Conservation (phyloP, 2,888 invertebrate genomes). For the Melangyna quadrimaculata region DNA sequence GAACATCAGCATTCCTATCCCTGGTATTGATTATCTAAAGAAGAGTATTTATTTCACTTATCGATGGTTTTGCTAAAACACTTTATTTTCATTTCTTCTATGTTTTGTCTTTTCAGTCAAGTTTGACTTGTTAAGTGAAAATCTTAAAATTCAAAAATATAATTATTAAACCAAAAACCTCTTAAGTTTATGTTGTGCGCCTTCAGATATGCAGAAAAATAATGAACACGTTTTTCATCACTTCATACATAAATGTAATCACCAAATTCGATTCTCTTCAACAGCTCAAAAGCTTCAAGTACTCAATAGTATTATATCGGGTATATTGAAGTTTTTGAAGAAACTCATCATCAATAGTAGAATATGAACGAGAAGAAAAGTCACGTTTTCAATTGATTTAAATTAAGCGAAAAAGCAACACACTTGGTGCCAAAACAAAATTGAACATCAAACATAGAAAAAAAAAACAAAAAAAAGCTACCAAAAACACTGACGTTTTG, state of each 20-base stretch:
- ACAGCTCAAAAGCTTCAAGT: neutral
- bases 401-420: slow-evolving; percentile 61
- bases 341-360: slow-evolving; percentile 68
- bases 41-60: too few species aligned
- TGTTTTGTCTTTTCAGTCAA: neutral
- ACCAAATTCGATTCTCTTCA: neutral
- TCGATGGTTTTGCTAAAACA: too few species aligned
- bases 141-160: too few species aligned
- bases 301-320: neutral
- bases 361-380: slow-evolving; percentile 41
- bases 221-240: neutral
- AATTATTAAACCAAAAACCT: too few species aligned
- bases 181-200: too few species aligned
- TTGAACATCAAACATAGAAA: slow-evolving; percentile 22
- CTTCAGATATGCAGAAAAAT: neutral
- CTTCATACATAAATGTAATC: neutral
- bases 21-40: too few species aligned
- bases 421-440: slow-evolving; percentile 62
- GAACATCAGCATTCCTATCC: too few species aligned
- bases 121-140: too few species aligned
- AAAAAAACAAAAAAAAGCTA: neutral
- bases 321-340: slow-evolving; percentile 28
- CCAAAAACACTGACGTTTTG: neutral
- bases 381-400: slow-evolving; percentile 69
- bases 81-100: neutral